phyloP scores from a whole-genome alignment of 2,888 invertebrate species.

The Aspidiotus rigidus region DNA sequence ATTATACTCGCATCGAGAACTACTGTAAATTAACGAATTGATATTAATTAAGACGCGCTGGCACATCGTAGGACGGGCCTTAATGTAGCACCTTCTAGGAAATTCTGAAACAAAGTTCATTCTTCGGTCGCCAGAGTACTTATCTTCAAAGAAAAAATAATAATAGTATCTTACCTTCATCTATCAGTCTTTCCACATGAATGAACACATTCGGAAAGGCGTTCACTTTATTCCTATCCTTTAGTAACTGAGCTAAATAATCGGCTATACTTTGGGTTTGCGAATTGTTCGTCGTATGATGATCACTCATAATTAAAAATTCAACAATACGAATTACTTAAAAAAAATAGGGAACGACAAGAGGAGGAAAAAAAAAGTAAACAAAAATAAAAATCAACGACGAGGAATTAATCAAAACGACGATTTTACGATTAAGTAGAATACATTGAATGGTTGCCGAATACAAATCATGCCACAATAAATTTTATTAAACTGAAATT shows the following conservation, averaged over 20 bases:
- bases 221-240: constrained; percentile 99
- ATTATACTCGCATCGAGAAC: neutral
- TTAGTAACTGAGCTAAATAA: constrained; percentile 98
- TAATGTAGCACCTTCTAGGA: neutral
- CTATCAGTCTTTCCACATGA: constrained; percentile 96
- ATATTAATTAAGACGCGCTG: neutral
- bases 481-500: constrained; percentile 14
- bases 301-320: constrained; percentile 23
- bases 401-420: neutral
- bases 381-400: neutral
- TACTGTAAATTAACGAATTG: neutral
- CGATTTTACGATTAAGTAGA: constrained; percentile 18
- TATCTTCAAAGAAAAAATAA: neutral
- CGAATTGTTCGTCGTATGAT: constrained; percentile 22
- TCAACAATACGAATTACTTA: constrained; percentile 5
- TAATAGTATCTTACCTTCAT: constrained; percentile 75
- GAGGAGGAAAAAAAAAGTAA: constrained; percentile 3
- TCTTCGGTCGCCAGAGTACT: neutral
- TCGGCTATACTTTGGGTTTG: constrained; percentile 94
- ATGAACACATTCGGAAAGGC: constrained; percentile 99
- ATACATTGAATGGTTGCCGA: constrained; percentile 9
- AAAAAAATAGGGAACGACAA: constrained; percentile 6
- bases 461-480: neutral
- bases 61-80: too few species aligned
- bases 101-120: neutral